Percentiles rank a stretch among this genome's conserved stretches.
These are phyloP conservation scores for Procambarus virginalis DNA, from an alignment of 1,140 invertebrate species.

Conservation along the genomic window DNA sequence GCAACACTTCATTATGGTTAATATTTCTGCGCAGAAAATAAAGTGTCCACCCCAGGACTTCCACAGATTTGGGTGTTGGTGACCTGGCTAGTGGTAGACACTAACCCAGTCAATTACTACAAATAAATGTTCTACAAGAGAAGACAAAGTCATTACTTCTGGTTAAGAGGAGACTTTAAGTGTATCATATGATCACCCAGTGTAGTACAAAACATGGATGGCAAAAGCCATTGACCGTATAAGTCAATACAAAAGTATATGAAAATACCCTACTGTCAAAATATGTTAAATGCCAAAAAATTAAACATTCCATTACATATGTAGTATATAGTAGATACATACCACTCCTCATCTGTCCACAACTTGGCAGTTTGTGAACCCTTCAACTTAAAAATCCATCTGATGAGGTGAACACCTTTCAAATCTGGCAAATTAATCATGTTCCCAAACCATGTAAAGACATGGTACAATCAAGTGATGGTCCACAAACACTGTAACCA, in stretches of 20 bases:
- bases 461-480: constrained; percentile 28
- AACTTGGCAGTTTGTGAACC: constrained; percentile 31
- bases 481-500: constrained; percentile 17
- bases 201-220: constrained; percentile 57
- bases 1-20: constrained; percentile 1
- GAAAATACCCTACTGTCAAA: constrained; percentile 63
- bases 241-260: constrained; percentile 62
- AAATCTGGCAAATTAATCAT: constrained; percentile 37
- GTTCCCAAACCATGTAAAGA: constrained; percentile 23
- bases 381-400: constrained; percentile 16
- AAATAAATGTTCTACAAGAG: constrained; percentile 1
- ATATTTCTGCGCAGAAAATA: background rate
- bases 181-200: constrained; percentile 28
- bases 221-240: constrained; percentile 52
- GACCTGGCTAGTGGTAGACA: background rate
- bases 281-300: constrained; percentile 61
- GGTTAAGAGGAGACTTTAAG: constrained; percentile 15
- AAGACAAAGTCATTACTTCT: constrained; percentile 1
- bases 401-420: constrained; percentile 25
- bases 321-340: constrained; percentile 37
- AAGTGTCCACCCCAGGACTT: background rate
- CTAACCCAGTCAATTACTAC: background rate
- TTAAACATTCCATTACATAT: constrained; percentile 51
- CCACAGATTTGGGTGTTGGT: background rate
- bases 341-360: constrained; percentile 19